Evolutionary conservation across 2,113 vertebrate species (phyloP).

Genomic region (Petrocephalus zakoni): DNA sequence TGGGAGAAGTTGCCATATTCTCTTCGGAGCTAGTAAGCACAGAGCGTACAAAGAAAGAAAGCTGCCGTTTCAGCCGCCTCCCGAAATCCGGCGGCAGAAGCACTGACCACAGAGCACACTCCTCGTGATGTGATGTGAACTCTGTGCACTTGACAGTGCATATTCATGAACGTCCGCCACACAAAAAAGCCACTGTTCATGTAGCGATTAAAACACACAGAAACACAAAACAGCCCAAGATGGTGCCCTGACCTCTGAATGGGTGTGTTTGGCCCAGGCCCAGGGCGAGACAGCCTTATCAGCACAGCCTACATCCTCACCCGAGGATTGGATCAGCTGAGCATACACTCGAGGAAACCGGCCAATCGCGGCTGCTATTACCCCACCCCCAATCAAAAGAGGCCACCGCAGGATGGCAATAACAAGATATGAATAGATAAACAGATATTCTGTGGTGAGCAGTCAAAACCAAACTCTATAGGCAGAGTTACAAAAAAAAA

Average conservation of each 20-base stretch:
- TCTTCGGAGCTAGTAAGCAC: background rate
- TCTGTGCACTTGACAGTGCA: slow-evolving; percentile 28
- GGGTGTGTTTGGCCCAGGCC: slow-evolving; percentile 31
- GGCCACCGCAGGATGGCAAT: background rate
- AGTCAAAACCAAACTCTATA: background rate
- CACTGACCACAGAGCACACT: too few species aligned
- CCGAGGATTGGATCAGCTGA: slow-evolving; percentile 21
- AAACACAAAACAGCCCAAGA: background rate
- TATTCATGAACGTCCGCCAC: slow-evolving; percentile 39
- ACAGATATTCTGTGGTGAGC: background rate
- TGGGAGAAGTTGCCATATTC: background rate
- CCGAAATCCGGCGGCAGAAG: background rate
- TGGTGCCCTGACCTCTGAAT: slow-evolving; percentile 7
- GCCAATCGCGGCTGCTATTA: background rate
- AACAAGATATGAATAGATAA: background rate
- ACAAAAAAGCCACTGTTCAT: slow-evolving; percentile 25
- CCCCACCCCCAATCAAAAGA: background rate
- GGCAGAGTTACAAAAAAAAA: background rate
- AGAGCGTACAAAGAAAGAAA: background rate
- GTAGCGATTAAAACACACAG: slow-evolving; percentile 10
- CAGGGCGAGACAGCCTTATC: slow-evolving; percentile 42
- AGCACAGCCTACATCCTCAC: slow-evolving; percentile 32
- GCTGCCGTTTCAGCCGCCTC: background rate
- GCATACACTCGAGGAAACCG: background rate
- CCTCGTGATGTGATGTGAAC: background rate